These are phyloP conservation scores for Aldabrachelys gigantea DNA, from an alignment of 2,113 vertebrate species.

Conservation along the genomic window DNA sequence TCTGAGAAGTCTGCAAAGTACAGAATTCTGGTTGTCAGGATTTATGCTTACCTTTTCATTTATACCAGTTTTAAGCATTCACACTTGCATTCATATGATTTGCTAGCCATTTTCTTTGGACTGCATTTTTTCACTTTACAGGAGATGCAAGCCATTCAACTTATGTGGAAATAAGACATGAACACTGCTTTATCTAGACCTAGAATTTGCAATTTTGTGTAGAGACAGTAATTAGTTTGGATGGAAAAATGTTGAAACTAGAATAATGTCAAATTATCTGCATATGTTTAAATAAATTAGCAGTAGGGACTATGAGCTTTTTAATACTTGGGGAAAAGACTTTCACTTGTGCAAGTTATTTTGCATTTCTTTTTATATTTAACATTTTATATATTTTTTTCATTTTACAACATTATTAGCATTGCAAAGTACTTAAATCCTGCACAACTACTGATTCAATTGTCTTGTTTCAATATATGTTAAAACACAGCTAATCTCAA, in stretches of 20 bases:
- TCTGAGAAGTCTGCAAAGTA: not conserved
- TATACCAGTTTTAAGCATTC: not conserved
- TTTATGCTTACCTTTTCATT: rapidly evolving
- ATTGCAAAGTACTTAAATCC: not conserved
- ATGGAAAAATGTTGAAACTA: not conserved
- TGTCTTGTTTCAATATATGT: not conserved
- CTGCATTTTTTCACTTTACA: not conserved
- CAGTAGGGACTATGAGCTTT: rapidly evolving
- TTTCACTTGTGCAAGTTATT: not conserved
- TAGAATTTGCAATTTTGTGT: not conserved
- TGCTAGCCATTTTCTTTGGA: not conserved
- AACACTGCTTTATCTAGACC: not conserved
- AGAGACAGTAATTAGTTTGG: not conserved
- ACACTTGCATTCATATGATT: rapidly evolving
- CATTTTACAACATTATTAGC: not conserved
- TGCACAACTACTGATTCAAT: not conserved
- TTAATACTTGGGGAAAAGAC: not conserved
- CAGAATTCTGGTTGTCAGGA: not conserved
- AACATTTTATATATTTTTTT: not conserved
- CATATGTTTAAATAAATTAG: not conserved
- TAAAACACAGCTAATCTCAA: not conserved
- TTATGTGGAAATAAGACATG: not conserved
- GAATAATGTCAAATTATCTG: not conserved
- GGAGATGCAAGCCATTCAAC: not conserved
- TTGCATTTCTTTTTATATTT: not conserved